Evolutionary conservation across 1,140 invertebrate species (phyloP).

Genomic region (Neelides sp.): DNA sequence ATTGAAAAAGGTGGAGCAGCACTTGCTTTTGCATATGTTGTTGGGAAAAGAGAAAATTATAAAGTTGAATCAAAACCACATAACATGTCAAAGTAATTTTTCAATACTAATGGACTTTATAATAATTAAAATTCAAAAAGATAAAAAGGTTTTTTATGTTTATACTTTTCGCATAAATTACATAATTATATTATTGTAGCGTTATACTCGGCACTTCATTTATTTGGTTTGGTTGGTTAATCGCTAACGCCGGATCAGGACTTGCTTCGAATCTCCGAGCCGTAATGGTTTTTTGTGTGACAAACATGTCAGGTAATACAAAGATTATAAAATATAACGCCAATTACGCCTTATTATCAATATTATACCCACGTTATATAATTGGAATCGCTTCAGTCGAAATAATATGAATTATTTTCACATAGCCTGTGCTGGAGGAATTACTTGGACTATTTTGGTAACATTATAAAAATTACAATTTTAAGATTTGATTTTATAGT

Average conservation of each 20-base stretch:
- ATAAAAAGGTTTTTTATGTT: no score
- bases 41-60: neutral
- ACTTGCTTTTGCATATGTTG: slow-evolving; percentile 9
- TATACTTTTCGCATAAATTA: no score
- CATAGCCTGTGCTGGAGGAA: slow-evolving; percentile 26
- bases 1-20: slow-evolving; percentile 1
- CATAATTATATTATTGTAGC: no score
- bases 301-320: slow-evolving; percentile 25
- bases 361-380: no score
- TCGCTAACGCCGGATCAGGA: slow-evolving; percentile 10
- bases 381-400: no score
- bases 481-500: no score
- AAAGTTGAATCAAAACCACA: neutral
- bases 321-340: no score
- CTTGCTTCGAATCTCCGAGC: slow-evolving; percentile 18
- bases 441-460: slow-evolving; percentile 28
- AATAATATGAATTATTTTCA: no score
- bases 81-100: slow-evolving; percentile 11
- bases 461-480: no score
- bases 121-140: no score
- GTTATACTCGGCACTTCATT: slow-evolving; percentile 5
- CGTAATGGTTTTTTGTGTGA: slow-evolving; percentile 19
- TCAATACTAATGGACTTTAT: no score
- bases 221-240: slow-evolving; percentile 11
- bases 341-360: no score